A percentile compares a stretch with the other conserved stretches of the same genome.
Evolutionary conservation across 2,797 vertebrate species (phyloP).

Genomic region (Poeciliopsis gracilis): DNA sequence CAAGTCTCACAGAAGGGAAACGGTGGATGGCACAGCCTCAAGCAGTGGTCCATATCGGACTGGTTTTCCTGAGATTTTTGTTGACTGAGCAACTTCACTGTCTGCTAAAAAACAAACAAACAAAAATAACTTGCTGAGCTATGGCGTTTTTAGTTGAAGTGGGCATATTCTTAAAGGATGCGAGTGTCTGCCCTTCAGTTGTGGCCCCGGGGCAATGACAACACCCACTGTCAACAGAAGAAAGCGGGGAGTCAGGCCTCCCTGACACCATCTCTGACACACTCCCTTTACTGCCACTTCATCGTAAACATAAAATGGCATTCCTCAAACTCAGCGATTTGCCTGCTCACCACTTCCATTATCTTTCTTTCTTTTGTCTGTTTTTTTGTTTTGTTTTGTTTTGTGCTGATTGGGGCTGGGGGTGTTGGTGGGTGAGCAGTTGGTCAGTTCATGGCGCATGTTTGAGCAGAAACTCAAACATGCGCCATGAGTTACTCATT

Average conservation of each 20-base stretch:
- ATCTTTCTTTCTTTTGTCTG: conserved; percentile 62
- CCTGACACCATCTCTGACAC: conserved; percentile 69
- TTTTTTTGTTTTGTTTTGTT: conserved; percentile 15
- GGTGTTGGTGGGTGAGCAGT: conserved; percentile 23
- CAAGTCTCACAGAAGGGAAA: neutral
- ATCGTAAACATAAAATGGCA: conserved; percentile 73
- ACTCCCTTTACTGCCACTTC: conserved; percentile 55
- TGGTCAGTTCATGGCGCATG: conserved; percentile 11
- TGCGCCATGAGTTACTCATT: no score
- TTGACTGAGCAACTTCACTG: conserved; percentile 56
- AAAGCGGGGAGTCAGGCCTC: conserved; percentile 25
- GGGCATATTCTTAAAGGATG: conserved; percentile 68
- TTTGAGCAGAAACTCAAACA: neutral
- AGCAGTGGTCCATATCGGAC: neutral
- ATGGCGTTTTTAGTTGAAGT: conserved; percentile 43
- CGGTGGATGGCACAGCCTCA: neutral
- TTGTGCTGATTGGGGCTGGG: conserved; percentile 59
- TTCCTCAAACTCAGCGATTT: conserved; percentile 73
- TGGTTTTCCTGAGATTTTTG: conserved; percentile 35
- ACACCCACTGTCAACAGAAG: conserved; percentile 35
- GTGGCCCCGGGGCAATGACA: conserved; percentile 48
- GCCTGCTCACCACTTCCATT: conserved; percentile 27
- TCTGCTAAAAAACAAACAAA: conserved; percentile 20
- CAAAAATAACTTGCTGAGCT: conserved; percentile 51
- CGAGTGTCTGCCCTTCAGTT: conserved; percentile 50